Conservation (phyloP, 2,113 vertebrate species). For the Ceyx cyanopectus region DNA sequence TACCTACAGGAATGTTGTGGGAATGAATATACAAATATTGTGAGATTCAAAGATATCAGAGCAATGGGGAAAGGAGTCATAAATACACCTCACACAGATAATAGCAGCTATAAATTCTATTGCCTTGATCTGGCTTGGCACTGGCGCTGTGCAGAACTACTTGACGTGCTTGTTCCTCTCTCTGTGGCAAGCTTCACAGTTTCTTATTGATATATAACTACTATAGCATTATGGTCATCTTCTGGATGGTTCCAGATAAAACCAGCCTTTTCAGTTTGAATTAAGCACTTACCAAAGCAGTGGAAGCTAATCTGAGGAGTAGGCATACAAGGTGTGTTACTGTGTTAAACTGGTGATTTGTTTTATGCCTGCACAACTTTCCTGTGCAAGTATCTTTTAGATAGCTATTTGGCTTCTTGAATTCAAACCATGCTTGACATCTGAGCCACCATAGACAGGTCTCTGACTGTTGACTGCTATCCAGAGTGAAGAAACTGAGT, state of each 20-base stretch:
- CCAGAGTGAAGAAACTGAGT: fast-evolving
- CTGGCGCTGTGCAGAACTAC: not conserved
- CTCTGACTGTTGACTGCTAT: not conserved
- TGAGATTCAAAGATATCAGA: conserved; percentile 42
- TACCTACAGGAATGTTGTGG: conserved; percentile 45
- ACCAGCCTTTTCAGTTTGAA: conserved; percentile 10
- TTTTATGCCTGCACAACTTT: not conserved
- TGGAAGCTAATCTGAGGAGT: not conserved
- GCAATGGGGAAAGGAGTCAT: conserved; percentile 15
- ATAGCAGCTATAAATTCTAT: conserved; percentile 36
- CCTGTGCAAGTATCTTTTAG: not conserved
- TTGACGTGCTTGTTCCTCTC: not conserved
- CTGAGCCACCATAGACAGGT: not conserved
- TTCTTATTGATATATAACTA: not conserved
- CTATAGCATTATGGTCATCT: not conserved
- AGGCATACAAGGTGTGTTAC: not conserved
- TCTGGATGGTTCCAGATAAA: not conserved
- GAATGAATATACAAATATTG: conserved; percentile 45
- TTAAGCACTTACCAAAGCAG: not conserved
- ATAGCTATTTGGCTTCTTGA: not conserved
- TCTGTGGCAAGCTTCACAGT: not conserved
- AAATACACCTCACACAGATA: conserved; percentile 50
- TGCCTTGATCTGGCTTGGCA: conserved; percentile 54
- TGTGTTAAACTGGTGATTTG: not conserved
- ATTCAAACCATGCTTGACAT: not conserved